Evolutionary conservation across 1,140 invertebrate species (phyloP), one percentile per base, ranked within the genome.

Genomic region (Brachionus rotundiformis): DNA sequence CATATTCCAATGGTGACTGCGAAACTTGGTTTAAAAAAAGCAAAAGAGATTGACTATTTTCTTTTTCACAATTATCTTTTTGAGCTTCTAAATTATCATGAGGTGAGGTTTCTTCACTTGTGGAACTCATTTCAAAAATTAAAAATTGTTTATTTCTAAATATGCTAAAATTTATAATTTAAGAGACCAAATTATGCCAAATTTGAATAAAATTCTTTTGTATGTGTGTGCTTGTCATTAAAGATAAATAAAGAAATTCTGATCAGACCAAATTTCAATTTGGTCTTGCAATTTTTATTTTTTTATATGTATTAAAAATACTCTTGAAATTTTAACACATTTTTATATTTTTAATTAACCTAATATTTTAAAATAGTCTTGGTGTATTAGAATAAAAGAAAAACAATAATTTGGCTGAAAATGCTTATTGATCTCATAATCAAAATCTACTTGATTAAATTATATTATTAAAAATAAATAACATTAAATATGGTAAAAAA

Each of bases 11-110:
- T 27, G 68, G 68, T 1, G 33, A 44, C 25, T 73, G 36, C 1
- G 68, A 73, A n/a, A 73, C 27, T 73, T 73, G 68, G 33, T 36
- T 68, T 68, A 68, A 10, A 36, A 68, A 68, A 11, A 73, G n/a
- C 23, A 25, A 31, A 1, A 16, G 68, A 27, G 68, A 73, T 27
- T 16, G 68, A 44, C 19, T 44, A 44, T 73, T 73, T 39, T 47
- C 68, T 44, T 73, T 73, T 13, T 73, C 39, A 73, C n/a, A 39
- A 16, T 0, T 7, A 1, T 25, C 19, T 27, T 19, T 73, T 47
- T 73, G 23, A 7, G 8, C 41, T 25, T 73, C 36, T 27, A 6
- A 25, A 25, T 23, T 23, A n/a, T 73, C 16, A 39, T 68, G 5
- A 7, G 11, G 41, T 73, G 36, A 10, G 1, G 10, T 27, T 44